Evolutionary conservation across 2,888 invertebrate genomes (phyloP).

Genomic region (Parnassius orleans): DNA sequence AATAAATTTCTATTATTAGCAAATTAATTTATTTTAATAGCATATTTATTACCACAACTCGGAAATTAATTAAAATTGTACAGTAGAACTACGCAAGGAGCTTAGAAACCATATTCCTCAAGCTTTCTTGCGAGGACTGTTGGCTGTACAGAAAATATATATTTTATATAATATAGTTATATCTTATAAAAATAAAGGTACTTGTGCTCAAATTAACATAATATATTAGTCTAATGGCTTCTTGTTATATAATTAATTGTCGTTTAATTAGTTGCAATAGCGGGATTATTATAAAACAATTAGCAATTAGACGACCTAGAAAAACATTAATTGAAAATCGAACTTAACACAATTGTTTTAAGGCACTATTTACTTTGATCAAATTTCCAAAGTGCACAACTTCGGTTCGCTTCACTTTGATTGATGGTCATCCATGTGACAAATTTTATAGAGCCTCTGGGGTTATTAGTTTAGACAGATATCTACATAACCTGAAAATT

Average conservation of each 20-base stretch:
- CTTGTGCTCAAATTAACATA: no score
- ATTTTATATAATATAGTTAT: no score
- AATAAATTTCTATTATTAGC: no score
- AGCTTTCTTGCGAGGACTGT: no score
- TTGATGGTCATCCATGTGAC: constrained; percentile 46
- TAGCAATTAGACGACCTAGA: not conserved
- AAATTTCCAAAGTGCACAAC: constrained; percentile 31
- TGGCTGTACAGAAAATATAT: no score
- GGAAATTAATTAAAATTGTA: not conserved
- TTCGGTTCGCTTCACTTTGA: constrained; percentile 47
- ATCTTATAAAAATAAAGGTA: no score
- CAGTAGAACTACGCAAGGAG: not conserved
- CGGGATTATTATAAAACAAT: constrained; percentile 9
- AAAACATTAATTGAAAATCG: constrained; percentile 12
- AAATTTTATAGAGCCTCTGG: constrained; percentile 46
- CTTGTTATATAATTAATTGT: not conserved
- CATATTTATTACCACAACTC: not conserved
- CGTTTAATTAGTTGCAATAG: constrained; percentile 4
- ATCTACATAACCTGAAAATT: constrained; percentile 28
- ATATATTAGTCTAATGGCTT: no score
- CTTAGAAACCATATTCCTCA: no score
- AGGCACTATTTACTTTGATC: constrained; percentile 18
- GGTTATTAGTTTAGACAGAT: constrained; percentile 41
- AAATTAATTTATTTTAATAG: no score
- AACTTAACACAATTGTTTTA: constrained; percentile 11